A percentile compares a stretch with the other conserved stretches of the same genome.
phyloP scores from a whole-genome alignment of 2,888 invertebrate genomes.

The Unio delphinus region DNA sequence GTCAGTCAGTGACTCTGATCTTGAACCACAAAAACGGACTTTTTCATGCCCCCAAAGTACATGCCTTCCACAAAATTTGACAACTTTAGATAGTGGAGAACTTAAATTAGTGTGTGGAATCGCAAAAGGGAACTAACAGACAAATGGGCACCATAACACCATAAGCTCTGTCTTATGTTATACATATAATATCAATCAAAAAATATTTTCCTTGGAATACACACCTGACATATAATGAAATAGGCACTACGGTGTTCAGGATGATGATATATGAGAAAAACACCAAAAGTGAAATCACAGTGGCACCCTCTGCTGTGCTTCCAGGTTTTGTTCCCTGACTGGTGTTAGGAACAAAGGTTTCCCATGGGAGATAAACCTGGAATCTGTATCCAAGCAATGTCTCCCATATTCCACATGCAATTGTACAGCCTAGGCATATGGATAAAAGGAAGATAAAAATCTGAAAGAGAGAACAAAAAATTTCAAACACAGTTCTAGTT shows the following conservation, averaged over 20 bases:
- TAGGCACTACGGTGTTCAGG: slow-evolving; percentile 99
- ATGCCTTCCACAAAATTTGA: too few species aligned
- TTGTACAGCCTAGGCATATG: slow-evolving; percentile 97
- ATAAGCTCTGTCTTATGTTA: too few species aligned
- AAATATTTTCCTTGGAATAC: slow-evolving; percentile 34
- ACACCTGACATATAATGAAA: slow-evolving; percentile 97
- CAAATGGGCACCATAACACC: too few species aligned
- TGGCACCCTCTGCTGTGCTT: slow-evolving; percentile 58
- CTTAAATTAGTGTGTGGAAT: too few species aligned
- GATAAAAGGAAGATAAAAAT: slow-evolving; percentile 98
- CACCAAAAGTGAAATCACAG: slow-evolving; percentile 94
- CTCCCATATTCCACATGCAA: slow-evolving; percentile 99
- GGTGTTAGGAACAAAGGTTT: slow-evolving; percentile 84
- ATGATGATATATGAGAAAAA: slow-evolving; percentile 99
- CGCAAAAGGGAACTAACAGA: too few species aligned
- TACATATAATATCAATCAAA: background rate
- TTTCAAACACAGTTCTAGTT: background rate
- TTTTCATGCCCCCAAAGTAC: too few species aligned
- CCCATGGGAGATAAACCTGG: slow-evolving; percentile 89
- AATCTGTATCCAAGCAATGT: slow-evolving; percentile 81
- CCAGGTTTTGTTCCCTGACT: slow-evolving; percentile 32
- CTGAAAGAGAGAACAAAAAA: slow-evolving; percentile 75
- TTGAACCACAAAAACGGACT: too few species aligned
- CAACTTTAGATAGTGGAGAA: too few species aligned
- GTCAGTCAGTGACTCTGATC: too few species aligned